A percentile compares a stretch with the other conserved stretches of the same genome.
These are phyloP conservation scores for Rhagonycha lutea DNA, from an alignment of 2,888 invertebrate genomes.

Conservation along the genomic window DNA sequence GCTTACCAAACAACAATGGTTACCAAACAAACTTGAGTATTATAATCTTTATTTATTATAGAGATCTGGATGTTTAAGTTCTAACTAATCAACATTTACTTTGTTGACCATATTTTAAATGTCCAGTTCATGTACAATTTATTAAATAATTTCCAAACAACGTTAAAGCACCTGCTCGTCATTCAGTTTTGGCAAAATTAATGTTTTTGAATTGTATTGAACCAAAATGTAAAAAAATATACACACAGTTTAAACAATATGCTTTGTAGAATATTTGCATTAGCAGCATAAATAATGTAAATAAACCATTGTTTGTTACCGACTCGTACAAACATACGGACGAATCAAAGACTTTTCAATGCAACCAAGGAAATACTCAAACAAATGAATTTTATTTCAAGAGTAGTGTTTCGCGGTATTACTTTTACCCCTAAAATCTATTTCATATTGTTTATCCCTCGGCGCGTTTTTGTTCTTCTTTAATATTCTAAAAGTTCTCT, in stretches of 20 bases:
- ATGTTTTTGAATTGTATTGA: not conserved
- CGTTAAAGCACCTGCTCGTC: not conserved
- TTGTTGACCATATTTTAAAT: not conserved
- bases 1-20: not conserved
- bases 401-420: not conserved
- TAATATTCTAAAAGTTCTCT: slow-evolving; percentile 35
- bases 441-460: slow-evolving; percentile 39
- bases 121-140: not conserved
- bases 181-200: not conserved
- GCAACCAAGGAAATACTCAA: not conserved
- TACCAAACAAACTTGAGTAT: not conserved
- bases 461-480: slow-evolving; percentile 38
- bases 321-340: not conserved
- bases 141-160: not conserved
- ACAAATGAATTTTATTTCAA: not conserved
- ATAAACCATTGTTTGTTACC: not conserved
- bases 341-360: not conserved
- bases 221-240: not conserved
- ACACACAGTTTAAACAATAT: not conserved
- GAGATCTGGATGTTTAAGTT: not conserved
- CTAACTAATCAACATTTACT: not conserved
- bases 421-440: slow-evolving; percentile 33
- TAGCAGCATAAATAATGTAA: not conserved
- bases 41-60: no score
- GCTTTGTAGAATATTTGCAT: not conserved